Evolutionary conservation across 2,797 vertebrate species (phyloP).

Genomic region (Danio choprae): DNA sequence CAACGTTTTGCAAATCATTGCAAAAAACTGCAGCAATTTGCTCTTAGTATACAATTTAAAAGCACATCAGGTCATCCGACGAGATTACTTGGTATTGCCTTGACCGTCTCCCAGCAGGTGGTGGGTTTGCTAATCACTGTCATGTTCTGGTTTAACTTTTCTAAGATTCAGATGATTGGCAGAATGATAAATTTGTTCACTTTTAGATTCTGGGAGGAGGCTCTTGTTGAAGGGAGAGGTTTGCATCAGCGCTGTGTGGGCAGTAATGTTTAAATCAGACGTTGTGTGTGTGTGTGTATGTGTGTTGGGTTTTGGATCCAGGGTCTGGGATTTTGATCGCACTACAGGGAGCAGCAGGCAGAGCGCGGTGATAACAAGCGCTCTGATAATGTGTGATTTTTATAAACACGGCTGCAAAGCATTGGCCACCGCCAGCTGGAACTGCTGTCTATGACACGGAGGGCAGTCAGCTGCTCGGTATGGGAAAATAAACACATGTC

Average conservation of each 20-base stretch:
- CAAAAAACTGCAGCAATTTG: not conserved
- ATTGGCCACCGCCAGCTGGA: slow-evolving; percentile 53
- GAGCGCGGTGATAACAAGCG: slow-evolving; percentile 55
- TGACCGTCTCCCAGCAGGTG: slow-evolving; percentile 34
- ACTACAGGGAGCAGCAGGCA: slow-evolving; percentile 45
- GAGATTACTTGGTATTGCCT: slow-evolving; percentile 39
- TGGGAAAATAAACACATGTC: slow-evolving; percentile 60
- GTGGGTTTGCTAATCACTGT: slow-evolving; percentile 34
- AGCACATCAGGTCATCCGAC: slow-evolving; percentile 30
- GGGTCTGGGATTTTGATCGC: slow-evolving; percentile 44
- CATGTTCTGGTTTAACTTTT: not conserved
- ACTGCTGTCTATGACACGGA: slow-evolving; percentile 42
- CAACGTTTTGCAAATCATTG: no score
- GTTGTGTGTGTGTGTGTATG: not conserved
- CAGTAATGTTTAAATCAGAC: slow-evolving; percentile 5
- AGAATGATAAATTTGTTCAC: slow-evolving; percentile 7
- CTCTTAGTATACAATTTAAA: not conserved
- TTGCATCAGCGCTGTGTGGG: slow-evolving; percentile 24
- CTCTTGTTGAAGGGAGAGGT: not conserved
- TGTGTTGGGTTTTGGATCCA: slow-evolving; percentile 13
- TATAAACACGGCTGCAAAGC: slow-evolving; percentile 56
- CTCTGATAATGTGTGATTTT: slow-evolving; percentile 62
- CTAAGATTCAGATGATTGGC: slow-evolving; percentile 3
- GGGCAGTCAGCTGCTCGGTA: slow-evolving; percentile 49
- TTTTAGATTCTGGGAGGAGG: slow-evolving; percentile 27